Conservation (phyloP, 2,797 vertebrate genomes). For the Leptodactylus fallax region DNA sequence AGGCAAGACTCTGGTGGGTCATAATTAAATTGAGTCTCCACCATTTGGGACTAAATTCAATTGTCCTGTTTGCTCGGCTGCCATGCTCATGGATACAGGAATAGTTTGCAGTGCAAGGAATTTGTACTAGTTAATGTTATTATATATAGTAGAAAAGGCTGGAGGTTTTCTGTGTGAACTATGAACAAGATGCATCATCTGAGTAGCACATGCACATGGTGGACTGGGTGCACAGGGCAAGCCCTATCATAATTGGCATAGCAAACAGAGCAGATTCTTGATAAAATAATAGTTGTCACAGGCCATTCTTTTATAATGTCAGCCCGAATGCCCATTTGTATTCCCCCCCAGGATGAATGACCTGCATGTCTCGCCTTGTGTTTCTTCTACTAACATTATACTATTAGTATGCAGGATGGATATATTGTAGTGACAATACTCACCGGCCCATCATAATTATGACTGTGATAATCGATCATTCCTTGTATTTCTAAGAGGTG, state of each 20-base stretch:
- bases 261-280: background rate
- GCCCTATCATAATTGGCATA: background rate
- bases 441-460: slow-evolving; percentile 90
- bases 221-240: background rate
- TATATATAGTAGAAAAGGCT: slow-evolving; percentile 3
- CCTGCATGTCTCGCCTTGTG: background rate
- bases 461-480: slow-evolving; percentile 88
- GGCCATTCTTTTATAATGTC: background rate
- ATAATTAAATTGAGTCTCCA: slow-evolving; percentile 54
- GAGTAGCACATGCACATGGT: background rate
- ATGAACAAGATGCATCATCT: background rate
- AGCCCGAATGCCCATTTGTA: background rate
- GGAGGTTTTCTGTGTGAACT: slow-evolving; percentile 23
- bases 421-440: slow-evolving; percentile 38
- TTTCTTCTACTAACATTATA: background rate
- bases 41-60: slow-evolving; percentile 49
- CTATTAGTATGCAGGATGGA: background rate
- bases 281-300: background rate
- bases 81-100: slow-evolving; percentile 12
- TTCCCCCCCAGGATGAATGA: background rate
- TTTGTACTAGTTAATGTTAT: slow-evolving; percentile 11
- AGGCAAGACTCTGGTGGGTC: background rate
- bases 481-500: slow-evolving; percentile 87
- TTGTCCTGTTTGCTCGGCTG: slow-evolving; percentile 58
- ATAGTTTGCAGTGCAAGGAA: background rate